A percentile compares a stretch with the other conserved stretches of the same genome.
phyloP scores from a whole-genome alignment of 2,888 invertebrate genomes.

The Polymixis flavicincta region DNA sequence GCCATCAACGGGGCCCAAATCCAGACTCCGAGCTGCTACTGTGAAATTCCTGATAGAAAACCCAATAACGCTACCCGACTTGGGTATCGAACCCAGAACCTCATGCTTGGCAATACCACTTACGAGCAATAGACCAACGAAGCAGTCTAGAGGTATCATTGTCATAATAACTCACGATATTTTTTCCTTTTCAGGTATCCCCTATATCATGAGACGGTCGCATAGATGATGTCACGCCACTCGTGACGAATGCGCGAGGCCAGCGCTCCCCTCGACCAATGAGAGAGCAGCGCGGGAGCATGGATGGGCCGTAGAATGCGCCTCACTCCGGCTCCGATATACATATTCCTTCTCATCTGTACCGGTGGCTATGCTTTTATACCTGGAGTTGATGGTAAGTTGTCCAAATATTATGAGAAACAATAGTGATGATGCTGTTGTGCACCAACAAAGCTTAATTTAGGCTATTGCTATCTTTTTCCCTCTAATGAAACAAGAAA shows the following conservation, averaged over 20 bases:
- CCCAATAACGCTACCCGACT: not conserved
- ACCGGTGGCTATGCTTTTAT: slow-evolving; percentile 81
- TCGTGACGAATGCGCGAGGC: slow-evolving; percentile 60
- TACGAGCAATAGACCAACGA: not conserved
- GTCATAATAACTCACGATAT: not conserved
- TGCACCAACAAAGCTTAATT: too few species aligned
- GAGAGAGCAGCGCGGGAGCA: slow-evolving; percentile 81
- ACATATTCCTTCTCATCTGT: slow-evolving; percentile 82
- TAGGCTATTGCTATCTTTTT: too few species aligned
- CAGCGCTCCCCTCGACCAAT: slow-evolving; percentile 74
- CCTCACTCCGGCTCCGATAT: slow-evolving; percentile 84
- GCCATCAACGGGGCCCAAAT: not conserved
- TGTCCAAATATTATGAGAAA: not conserved
- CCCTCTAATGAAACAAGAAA: too few species aligned
- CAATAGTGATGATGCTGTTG: too few species aligned
- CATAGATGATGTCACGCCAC: slow-evolving; percentile 48
- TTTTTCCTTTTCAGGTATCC: slow-evolving; percentile 48
- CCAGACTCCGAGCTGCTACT: not conserved
- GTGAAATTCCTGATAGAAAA: not conserved
- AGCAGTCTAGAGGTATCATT: not conserved
- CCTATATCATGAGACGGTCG: slow-evolving; percentile 28
- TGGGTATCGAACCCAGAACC: not conserved
- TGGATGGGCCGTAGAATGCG: slow-evolving; percentile 90
- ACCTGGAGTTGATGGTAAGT: slow-evolving; percentile 86
- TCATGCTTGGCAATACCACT: not conserved